Evolutionary conservation across 2,888 invertebrate genomes (phyloP).

Genomic region (Selenia dentaria): DNA sequence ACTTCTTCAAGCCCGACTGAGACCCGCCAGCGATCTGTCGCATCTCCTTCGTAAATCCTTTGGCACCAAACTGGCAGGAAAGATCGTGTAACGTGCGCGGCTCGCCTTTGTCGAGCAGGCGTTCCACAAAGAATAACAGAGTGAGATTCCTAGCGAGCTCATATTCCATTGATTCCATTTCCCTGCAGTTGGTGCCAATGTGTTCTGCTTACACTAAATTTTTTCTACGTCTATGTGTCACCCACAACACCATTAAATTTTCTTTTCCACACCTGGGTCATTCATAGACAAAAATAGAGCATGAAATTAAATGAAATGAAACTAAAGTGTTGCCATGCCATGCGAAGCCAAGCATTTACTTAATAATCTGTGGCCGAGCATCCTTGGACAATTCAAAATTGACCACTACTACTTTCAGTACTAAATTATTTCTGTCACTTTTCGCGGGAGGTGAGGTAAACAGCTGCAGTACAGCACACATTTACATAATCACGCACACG

Average conservation of each 20-base stretch:
- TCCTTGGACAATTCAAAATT: too few species aligned
- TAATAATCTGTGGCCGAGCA: too few species aligned
- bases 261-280: conserved; percentile 64
- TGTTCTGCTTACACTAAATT: conserved; percentile 77
- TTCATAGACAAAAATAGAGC: conserved; percentile 67
- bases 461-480: too few species aligned
- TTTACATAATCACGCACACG: too few species aligned
- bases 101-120: conserved; percentile 98
- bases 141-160: conserved; percentile 97
- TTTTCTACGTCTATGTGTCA: conserved; percentile 83
- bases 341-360: too few species aligned
- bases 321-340: too few species aligned
- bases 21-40: conserved; percentile 97
- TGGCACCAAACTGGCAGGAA: conserved; percentile 99
- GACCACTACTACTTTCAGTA: too few species aligned
- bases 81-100: conserved; percentile 98
- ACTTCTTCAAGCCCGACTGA: conserved; percentile 98
- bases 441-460: too few species aligned
- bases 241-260: conserved; percentile 84
- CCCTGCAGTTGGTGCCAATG: conserved; percentile 82
- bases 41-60: conserved; percentile 99
- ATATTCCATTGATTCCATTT: conserved; percentile 97
- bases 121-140: conserved; percentile 98
- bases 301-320: conserved; percentile 43
- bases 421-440: too few species aligned